Base-by-base conservation (phyloP, 2,797 vertebrate genomes). In the Melanotaenia pygmaea region DNA sequence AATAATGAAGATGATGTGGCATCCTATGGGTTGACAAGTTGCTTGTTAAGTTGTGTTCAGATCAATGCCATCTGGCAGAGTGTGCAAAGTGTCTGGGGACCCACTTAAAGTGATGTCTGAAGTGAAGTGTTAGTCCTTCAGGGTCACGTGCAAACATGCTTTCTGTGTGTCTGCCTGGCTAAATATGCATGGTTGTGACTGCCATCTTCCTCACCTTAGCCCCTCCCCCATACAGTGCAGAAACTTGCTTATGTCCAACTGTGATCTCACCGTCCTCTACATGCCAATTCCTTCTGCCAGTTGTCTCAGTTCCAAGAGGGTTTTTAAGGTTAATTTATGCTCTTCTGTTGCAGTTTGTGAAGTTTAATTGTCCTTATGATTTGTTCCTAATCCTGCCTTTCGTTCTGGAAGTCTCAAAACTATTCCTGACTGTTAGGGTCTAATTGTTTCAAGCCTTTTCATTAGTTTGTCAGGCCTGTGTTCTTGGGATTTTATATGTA, bases 281-380 rank as follows among this genome's bases (percentile, higher is more conserved):
- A 84, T 77, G 68, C 79, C 79, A 63, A 86, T 56, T 73, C 81
- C 78, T 85, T 86, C 85, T 91, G 89, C 78, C 91, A 88, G 91
- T 90, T 88, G 70, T 91, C 92, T 93, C 91, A 93, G 92, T 93
- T 92, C 91, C 91, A 85, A 59, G 24, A 54, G 20, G 56, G 38
- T 75, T 59, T 34, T n/a, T 59, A 26, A 14, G 67, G 63, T 82
- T 77, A 10, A 20, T 43, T 70, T 32, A 37, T 35, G 24, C 7
- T 30, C 20, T 50, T 64, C 60, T 28, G 8, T 9, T 45, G 24
- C 26, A 28, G 37, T 16, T 67, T 70, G 18, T 62, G 47, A 47
- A 40, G 64, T n/a, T 72, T 26, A 69, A 3, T 9, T 58, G 53
- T 68, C 38, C 0, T 8, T 53, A 22, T 20, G 24, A 3, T 59